Evolutionary conservation across 92 coral and sea anemone genomes (phyloP), one percentile per base, ranked within the genome.

Genomic region (Porites evermanni): DNA sequence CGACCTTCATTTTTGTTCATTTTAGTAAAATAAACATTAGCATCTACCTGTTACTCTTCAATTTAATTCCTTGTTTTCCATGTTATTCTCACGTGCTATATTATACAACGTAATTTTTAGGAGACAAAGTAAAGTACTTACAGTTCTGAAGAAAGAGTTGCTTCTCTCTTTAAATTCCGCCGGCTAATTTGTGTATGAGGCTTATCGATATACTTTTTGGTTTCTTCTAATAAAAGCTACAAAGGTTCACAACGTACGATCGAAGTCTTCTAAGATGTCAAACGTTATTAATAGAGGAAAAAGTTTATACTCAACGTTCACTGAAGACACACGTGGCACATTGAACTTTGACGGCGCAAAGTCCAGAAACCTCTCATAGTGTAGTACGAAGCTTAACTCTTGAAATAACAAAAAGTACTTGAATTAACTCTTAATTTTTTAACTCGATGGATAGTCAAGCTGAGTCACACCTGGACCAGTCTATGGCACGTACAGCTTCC

Each of bases 241-340:
- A 72, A 44, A 72, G 53, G 76, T 72, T 74, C 66, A 80, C 67
- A 10, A 51, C 53, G 75, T 67, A 67, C 23, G 67, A 9, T 50
- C 47, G 23, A 24, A 67, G 6, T 4, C 47, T 79, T 67, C 4
- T 17, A 66, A 11, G 47, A 38, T 53, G 73, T 65, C 74, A 24
- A 81, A 59, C 77, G n/a, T 68, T 81, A 81, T 81, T 81, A 16
- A 81, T 81, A 56, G 85, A 58, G 32, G n/a, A 29, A 68, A 12
- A 50, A 79, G 54, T 54, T 59, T 58, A 20, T 63, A 10, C 12
- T 29, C 19, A 19, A 38, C 70, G 10, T 26, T 52, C 26, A 18
- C 17, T n/a, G 68, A 52, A 52, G 60, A 69, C 85, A 81, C 85
- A 77, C 68, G 77, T 21, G 8, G 21, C 63, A 74, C 2, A 26